Evolutionary conservation across 2,797 vertebrate species (phyloP), one percentile per base, ranked within the genome.

Genomic region (Coendou prehensilis): DNA sequence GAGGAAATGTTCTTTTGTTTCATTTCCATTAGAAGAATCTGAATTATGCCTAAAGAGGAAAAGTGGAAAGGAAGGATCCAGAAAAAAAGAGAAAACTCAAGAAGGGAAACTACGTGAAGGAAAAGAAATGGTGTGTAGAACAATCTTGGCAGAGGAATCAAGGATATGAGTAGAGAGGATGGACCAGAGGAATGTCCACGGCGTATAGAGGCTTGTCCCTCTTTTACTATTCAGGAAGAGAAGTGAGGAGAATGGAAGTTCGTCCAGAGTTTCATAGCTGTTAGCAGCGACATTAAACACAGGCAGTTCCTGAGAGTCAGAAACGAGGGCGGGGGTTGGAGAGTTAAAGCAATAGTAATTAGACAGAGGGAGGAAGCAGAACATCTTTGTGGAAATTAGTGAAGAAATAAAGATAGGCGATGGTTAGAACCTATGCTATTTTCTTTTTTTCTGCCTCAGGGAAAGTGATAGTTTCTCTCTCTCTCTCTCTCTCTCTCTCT

Each of bases 171-270:
- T 14, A 52, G 56, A 93, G 11, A 91, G 10, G 20, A 52, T 23
- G 8, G 50, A 2, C 41, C 0, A 7, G 26, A 3, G 45, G 2
- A 8, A 30, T 8, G 22, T 50, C 26, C 0, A 0, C 13, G 1
- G 26, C 6, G 0, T 9, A 30, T 2, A 17, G 6, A 28, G 6
- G 45, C 6, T 28, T 30, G 45, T 50, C 45, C 3, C 17, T 71
- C 64, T 7, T 37, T 10, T 22, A 10, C 17, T 20, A 10, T 71
- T 17, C n/a, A 20, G n/a, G 69, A 26, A 50, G 45, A 50, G 6
- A 50, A 30, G 45, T 17, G 45, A 50, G 13, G 23, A 30, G 26
- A 26, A 15, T 9, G 26, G 73, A 45, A 17, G 26, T 76, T 4
- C 17, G 22, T 45, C 22, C 14, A 50, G 41, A 26, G 45, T 76